A percentile compares a stretch with the other conserved stretches of the same genome.
These are phyloP conservation scores for Ceramica pisi DNA, from an alignment of 2,888 invertebrate genomes.

Conservation along the genomic window DNA sequence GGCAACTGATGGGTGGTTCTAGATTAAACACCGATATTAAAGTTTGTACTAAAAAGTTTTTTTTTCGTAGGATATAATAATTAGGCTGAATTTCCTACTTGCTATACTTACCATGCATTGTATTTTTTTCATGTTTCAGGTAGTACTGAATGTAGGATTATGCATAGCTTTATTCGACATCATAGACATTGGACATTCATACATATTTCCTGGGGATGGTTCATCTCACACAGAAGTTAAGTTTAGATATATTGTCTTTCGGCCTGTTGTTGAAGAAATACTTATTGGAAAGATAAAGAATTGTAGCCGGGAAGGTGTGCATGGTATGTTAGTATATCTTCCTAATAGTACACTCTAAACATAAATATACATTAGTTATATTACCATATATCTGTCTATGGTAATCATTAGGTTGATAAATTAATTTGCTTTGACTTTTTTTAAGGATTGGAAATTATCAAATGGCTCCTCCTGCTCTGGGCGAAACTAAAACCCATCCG, in stretches of 20 bases:
- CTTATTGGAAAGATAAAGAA: slow-evolving; percentile 97
- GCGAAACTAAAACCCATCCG: too few relatives aligned
- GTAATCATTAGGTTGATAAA: not conserved
- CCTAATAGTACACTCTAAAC: not conserved
- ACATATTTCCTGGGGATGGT: slow-evolving; percentile 98
- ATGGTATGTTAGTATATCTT: slow-evolving; percentile 90
- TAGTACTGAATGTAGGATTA: slow-evolving; percentile 97
- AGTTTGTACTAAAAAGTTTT: not conserved
- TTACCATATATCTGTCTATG: too few relatives aligned
- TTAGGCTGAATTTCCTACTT: not conserved
- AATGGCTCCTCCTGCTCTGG: too few relatives aligned
- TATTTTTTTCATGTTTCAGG: slow-evolving; percentile 89
- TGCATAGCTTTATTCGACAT: slow-evolving; percentile 98
- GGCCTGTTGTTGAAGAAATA: slow-evolving; percentile 98
- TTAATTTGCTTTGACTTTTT: not conserved
- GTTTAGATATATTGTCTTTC: slow-evolving; percentile 98
- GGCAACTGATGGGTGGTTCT: not conserved
- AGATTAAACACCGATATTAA: not conserved
- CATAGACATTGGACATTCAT: slow-evolving; percentile 96
- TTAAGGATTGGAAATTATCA: too few relatives aligned
- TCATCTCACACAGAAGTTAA: slow-evolving; percentile 98
- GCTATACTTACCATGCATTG: not conserved
- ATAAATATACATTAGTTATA: not conserved
- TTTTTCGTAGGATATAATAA: not conserved
- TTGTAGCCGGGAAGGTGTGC: slow-evolving; percentile 97